Base-by-base conservation (phyloP, 2,797 vertebrate species). In the Alosa sapidissima region DNA sequence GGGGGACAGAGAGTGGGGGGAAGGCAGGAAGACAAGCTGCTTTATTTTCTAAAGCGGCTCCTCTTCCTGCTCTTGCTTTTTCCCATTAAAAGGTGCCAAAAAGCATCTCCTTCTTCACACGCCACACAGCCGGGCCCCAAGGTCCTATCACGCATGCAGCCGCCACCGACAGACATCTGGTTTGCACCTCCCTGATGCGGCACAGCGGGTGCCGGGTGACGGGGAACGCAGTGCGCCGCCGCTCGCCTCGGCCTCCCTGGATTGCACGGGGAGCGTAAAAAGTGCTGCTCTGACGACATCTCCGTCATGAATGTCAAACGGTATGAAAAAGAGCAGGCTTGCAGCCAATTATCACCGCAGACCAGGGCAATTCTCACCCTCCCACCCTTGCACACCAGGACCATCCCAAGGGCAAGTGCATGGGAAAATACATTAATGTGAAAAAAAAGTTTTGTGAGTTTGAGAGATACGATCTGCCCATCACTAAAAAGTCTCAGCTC, bases 151-250 rank as follows among this genome's bases (percentile, higher is more conserved):
- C 55, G 78, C 81, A 85, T 75, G 84, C 28, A 28, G 28, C 88
- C 86, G 88, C 88, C 84, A 85, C 87, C 87, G 90, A 91, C 86
- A 91, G 90, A 91, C 88, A 87, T 87, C 89, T 90, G 87, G 86
- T 91, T 90, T 88, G 86, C 90, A 88, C 90, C 89, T 90, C 86
- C 84, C 83, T 68, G 78, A 90, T 86, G 83, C 82, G 86, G 49
- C 84, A 62, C 28, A 55, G 87, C 78, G 82, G 82, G 87, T 86
- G 47, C 84, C 68, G 81, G 84, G 85, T 81, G 82, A 87, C 84
- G 72, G 82, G 62, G 75, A 47, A 16, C 82, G 82, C 41, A 41
- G 41, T 1, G 41, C 86, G 84, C 83, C 58, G 81, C 49, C 51
- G 84, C 2, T 41, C 45, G 47, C 28, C 82, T 4, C 83, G 81